phyloP scores from a whole-genome alignment of 2,113 vertebrate species.

The Recurvirostra avosetta region DNA sequence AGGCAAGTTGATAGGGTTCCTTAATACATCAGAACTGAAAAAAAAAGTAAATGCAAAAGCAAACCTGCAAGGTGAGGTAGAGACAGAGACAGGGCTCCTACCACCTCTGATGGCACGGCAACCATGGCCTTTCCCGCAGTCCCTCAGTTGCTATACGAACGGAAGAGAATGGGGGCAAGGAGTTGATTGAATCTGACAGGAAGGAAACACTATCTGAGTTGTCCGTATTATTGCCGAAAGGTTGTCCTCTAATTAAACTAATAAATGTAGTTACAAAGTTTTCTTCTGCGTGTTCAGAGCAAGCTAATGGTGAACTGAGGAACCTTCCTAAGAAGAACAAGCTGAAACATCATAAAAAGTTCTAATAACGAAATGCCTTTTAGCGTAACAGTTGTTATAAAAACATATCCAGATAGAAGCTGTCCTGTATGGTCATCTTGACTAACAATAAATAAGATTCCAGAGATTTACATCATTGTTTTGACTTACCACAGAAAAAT shows the following conservation, averaged over 20 bases:
- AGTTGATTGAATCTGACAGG: background rate
- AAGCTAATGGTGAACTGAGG: background rate
- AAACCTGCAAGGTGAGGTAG: background rate
- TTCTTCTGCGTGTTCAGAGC: background rate
- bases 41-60: background rate
- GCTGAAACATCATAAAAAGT: background rate
- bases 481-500: background rate
- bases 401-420: background rate
- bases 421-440: background rate
- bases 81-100: background rate
- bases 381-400: background rate
- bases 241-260: background rate
- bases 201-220: background rate
- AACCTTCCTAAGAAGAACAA: background rate
- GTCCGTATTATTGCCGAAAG: background rate
- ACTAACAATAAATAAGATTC: background rate
- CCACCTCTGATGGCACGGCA: fast-evolving
- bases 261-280: background rate
- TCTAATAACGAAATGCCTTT: background rate
- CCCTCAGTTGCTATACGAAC: background rate
- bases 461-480: background rate
- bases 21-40: background rate
- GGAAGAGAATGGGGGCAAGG: background rate
- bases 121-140: background rate
- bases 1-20: background rate